phyloP scores from a whole-genome alignment of 2,113 vertebrate genomes.

The Rhinopomastus cyanomelas region DNA sequence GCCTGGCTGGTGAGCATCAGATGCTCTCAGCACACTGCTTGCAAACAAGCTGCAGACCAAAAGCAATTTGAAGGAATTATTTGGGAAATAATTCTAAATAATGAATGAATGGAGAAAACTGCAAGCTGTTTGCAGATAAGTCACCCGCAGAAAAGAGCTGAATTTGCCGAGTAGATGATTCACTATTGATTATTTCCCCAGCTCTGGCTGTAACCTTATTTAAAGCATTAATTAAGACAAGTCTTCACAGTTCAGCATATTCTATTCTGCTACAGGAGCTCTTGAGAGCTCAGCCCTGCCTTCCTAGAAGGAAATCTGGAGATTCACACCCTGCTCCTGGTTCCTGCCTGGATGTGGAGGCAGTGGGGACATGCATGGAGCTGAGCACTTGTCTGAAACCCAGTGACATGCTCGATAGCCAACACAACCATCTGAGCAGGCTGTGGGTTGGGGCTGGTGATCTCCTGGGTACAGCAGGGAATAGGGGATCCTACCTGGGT shows the following conservation, averaged over 20 bases:
- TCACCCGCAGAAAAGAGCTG: conserved; percentile 39
- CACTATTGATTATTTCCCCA: conserved; percentile 62
- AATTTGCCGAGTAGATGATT: conserved; percentile 54
- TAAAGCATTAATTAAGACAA: conserved; percentile 68
- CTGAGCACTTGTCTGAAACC: background rate
- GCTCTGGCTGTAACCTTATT: conserved; percentile 52
- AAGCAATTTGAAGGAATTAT: conserved; percentile 43
- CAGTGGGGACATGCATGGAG: background rate
- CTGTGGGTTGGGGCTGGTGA: fast-evolving
- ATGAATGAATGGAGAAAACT: conserved; percentile 43
- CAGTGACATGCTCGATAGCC: fast-evolving
- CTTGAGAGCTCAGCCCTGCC: background rate
- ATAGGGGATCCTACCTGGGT: background rate
- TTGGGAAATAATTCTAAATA: conserved; percentile 68
- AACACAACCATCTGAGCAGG: background rate
- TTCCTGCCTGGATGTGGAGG: background rate
- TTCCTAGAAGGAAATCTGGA: background rate
- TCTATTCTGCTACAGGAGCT: background rate
- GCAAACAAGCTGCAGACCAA: conserved; percentile 48
- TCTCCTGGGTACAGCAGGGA: background rate
- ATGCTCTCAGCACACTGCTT: background rate
- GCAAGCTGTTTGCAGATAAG: conserved; percentile 58
- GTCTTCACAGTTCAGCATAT: conserved; percentile 51
- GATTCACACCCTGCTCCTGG: background rate
- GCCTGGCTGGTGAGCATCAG: background rate